Base-by-base conservation (phyloP, 2,888 invertebrate genomes). In the Acrocyrtus sp. region DNA sequence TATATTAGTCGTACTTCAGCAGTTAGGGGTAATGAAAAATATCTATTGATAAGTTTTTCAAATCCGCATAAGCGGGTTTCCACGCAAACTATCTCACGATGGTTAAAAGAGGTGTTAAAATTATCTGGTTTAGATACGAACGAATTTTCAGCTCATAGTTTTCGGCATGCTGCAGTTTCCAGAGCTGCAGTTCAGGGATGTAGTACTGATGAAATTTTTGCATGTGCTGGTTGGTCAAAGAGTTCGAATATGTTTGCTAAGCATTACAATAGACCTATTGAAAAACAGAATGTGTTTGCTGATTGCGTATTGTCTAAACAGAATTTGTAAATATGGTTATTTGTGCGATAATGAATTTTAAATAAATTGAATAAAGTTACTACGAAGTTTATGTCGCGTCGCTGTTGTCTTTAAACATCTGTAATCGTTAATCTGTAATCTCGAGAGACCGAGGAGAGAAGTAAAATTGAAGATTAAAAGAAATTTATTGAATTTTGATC, bases 61-160 rank as follows among this genome's bases (percentile, higher is more conserved):
- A 29, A 17, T 1, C 72, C 70, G 8, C 21, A 74, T 57, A 43
- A 45, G 1, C 15, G 48, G 12, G 74, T 72, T 12, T 29, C 45
- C 2, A 12, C 68, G 15, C 63, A 72, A n/a, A 77, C 76, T 1
- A 41, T 73, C 24, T 57, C 62, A 43, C 45, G 51, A 29, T 73
- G 73, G 73, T 29, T 73, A 0, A 39, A 34, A 27, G 10, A 17
- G 12, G 41, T 67, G 4, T 48, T 72, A 22, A 17, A 34, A 3
- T 3, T 1, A 3, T 10, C 62, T 22, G 57, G 51, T 0, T 43
- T 73, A 29, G 57, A 73, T 26, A 62, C 39, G 0, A 34, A 1
- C 1, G 34, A 62, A 8, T 73, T 27, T 57, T 34, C 24, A 8
- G 41, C 54, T 1, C 68, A 74, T 26, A 67, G 67, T 27, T 67